These are phyloP conservation scores for Apamea crenata DNA, from an alignment of 2,888 invertebrate genomes.

Conservation along the genomic window DNA sequence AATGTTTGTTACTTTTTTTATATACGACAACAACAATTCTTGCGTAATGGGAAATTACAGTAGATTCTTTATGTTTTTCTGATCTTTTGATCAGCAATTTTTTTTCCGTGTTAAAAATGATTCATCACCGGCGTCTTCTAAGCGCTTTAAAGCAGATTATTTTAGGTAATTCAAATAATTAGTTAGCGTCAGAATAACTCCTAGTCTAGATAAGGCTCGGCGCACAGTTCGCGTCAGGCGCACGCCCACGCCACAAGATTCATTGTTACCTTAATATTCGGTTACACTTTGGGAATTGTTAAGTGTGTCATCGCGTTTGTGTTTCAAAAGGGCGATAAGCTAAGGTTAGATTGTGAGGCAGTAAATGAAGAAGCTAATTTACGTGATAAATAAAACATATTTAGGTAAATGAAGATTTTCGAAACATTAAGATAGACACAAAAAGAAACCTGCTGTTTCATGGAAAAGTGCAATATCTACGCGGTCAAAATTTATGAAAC, in stretches of 20 bases:
- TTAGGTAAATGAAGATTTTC: no score
- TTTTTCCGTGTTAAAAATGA: neutral
- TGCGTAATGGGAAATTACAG: no score
- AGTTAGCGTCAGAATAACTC: constrained; percentile 66
- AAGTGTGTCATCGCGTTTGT: constrained; percentile 56
- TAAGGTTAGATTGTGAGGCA: constrained; percentile 7
- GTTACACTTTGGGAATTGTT: constrained; percentile 57
- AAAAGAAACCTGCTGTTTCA: no score
- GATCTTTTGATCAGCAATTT: neutral
- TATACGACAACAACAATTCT: neutral
- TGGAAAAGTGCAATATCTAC: no score
- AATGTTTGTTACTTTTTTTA: neutral
- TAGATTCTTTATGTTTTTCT: neutral
- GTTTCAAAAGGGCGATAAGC: constrained; percentile 48
- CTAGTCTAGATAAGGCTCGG: constrained; percentile 75
- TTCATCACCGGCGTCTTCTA: neutral
- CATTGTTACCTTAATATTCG: constrained; percentile 65
- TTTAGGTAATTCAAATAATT: constrained; percentile 50
- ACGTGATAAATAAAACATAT: no score
- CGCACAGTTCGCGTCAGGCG: constrained; percentile 76
- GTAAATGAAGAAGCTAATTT: neutral
- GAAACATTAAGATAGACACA: no score
- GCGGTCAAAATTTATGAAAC: no score
- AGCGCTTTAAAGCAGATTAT: neutral
- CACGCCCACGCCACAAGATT: constrained; percentile 69